These are phyloP conservation scores for Sminthurinus signatus DNA, from an alignment of 1,140 invertebrate species.

Conservation along the genomic window DNA sequence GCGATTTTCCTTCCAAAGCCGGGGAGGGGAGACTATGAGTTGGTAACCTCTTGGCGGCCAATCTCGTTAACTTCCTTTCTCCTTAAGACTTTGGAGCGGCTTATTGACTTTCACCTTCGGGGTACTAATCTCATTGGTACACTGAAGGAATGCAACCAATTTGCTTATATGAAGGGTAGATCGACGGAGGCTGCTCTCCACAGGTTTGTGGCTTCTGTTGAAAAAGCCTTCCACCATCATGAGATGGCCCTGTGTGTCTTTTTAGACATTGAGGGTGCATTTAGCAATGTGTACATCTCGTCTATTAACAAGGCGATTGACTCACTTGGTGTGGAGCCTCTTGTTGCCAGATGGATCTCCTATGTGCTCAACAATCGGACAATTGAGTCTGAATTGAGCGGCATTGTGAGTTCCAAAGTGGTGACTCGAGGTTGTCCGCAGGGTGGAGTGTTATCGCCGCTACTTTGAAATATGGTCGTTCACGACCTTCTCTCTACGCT, in stretches of 20 bases:
- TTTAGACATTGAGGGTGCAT: conserved; percentile 22
- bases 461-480: conserved; percentile 18
- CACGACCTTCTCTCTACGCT: conserved; percentile 1
- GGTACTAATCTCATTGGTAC: background rate
- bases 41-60: conserved; percentile 15
- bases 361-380: conserved; percentile 6
- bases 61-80: conserved; percentile 34
- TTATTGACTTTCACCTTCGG: conserved; percentile 22
- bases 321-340: background rate
- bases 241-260: conserved; percentile 7
- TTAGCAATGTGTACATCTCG: background rate
- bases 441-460: conserved; percentile 21
- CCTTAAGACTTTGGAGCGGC: conserved; percentile 20
- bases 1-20: conserved; percentile 31
- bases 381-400: background rate
- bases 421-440: conserved; percentile 18
- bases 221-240: background rate
- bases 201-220: background rate
- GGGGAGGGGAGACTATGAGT: conserved; percentile 18
- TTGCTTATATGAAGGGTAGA: conserved; percentile 8
- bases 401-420: background rate
- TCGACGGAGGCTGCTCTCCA: conserved; percentile 13
- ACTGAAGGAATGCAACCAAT: background rate
- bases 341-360: background rate
- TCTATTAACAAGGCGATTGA: background rate